phyloP scores from a whole-genome alignment of 2,113 vertebrate genomes.

The Atractosteus spatula region DNA sequence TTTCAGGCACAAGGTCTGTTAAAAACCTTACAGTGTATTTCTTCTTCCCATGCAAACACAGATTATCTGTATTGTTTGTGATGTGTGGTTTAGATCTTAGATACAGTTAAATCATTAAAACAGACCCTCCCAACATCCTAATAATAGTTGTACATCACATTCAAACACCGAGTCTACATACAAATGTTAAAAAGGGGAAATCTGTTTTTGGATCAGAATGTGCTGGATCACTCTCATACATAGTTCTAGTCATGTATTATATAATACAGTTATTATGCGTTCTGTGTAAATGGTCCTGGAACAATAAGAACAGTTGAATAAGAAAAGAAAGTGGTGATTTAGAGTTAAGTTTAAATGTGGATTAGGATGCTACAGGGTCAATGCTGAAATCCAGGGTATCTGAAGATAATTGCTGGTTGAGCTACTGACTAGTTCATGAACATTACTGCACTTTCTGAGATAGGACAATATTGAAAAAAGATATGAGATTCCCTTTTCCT shows the following conservation, averaged over 20 bases:
- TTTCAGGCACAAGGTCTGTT: too few relatives aligned
- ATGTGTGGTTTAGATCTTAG: too few relatives aligned
- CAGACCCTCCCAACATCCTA: conserved; percentile 33
- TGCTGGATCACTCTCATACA: neutral
- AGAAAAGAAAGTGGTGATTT: too few relatives aligned
- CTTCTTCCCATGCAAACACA: too few relatives aligned
- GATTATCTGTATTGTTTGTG: too few relatives aligned
- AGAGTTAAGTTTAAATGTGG: too few relatives aligned
- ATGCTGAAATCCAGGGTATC: neutral
- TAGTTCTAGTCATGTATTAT: too few relatives aligned
- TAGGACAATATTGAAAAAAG: neutral
- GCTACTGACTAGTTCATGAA: neutral
- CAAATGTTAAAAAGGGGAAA: neutral
- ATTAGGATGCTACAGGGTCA: too few relatives aligned
- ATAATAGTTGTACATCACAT: conserved; percentile 50
- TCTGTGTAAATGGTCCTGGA: too few relatives aligned
- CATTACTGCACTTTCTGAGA: neutral
- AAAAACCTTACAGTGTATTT: too few relatives aligned
- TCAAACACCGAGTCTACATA: conserved; percentile 18
- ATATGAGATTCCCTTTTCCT: neutral
- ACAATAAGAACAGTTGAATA: too few relatives aligned
- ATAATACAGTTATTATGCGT: too few relatives aligned
- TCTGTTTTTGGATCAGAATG: conserved; percentile 2
- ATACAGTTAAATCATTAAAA: conserved; percentile 28
- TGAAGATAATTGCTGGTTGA: neutral